These are phyloP conservation scores for fruit fly (Drosophila melanogaster) DNA, from an alignment of 1,140 invertebrate species.

Conservation along the genomic window Release_6_plus_ISO1_MT NC_004354.4:22447001-22447500, in stretches of 20 bases:
- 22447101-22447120: neutral
- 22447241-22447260: neutral
- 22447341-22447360: neutral
- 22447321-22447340: neutral
- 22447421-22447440: neutral
- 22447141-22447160: conserved; percentile 9
- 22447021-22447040: conserved; percentile 20
- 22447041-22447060: neutral
- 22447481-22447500: neutral
- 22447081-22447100: conserved; percentile 14
- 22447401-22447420: neutral
- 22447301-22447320: neutral
- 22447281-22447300: neutral
- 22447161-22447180: conserved; percentile 23
- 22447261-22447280: too few species aligned
- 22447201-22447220: neutral
- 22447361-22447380: conserved; percentile 2
- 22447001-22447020: conserved; percentile 22
- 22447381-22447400: neutral
- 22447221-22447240: neutral
- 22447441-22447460: neutral
- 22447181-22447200: conserved; percentile 23
- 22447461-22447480: neutral
- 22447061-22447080: neutral
- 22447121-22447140: neutral